Base-by-base conservation (phyloP, 2,113 vertebrate genomes). In the Lamprotornis superbus region DNA sequence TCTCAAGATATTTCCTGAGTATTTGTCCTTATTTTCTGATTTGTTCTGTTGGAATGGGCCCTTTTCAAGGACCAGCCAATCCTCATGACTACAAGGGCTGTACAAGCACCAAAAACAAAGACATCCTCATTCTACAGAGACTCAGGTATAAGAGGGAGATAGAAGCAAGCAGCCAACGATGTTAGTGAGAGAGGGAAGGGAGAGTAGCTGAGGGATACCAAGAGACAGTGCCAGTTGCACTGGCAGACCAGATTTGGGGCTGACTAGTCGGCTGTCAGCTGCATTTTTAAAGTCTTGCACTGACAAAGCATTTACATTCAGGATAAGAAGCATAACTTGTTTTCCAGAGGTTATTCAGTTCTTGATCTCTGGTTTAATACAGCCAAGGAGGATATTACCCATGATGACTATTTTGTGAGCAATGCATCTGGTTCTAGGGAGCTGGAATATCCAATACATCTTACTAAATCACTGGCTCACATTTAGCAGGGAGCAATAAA, bases 141-240 rank as follows among this genome's bases (percentile, higher is more conserved):
- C 18, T 94, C 39, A 42, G 67, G 18, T 37, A 24, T 28, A 63
- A 33, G 17, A 44, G 27, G 22, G 61, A 73, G 59, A 42, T 5
- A 77, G 61, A 33, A 91, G 25, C 37, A 80, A 85, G 35, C 35
- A 91, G 53, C 4, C 31, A 65, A 12, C 0, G 1, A 37, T 35
- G 16, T n/a, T 3, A 16, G 13, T 2, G 23, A 46, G 42, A 55
- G 56, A 42, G 16, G 8, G 40, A 30, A 68, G 44, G 11, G n/a
- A 85, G 6, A 65, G 14, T 5, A 83, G 8, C 2, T 1, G 19
- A 33, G 25, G 19, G 10, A 80, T 70, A 31, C 23, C 39, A 71
- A 30, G 30, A 68, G 20, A n/a, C 28, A 19, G 13, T 1, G 5
- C 10, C 1, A 5, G 28, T 52, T 18, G 1, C 42, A 1, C 4